A percentile compares a stretch with the other conserved stretches of the same genome.
Evolutionary conservation across 2,888 invertebrate genomes (phyloP).

Genomic region (Ophioninae sp.): DNA sequence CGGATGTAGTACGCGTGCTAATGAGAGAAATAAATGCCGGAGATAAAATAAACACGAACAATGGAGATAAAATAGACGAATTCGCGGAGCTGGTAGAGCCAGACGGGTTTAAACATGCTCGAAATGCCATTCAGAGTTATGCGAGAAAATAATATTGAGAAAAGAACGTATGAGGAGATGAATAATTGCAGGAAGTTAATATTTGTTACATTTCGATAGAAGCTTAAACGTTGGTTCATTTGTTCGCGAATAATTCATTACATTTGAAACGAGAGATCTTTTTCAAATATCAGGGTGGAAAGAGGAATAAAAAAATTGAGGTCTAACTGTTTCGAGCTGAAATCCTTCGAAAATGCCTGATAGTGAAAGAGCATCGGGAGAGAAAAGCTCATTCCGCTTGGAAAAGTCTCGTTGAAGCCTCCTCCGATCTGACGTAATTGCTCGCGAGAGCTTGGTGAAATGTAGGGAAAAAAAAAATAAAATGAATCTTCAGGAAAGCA

Average conservation of each 20-base stretch:
- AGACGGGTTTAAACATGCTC: conserved; percentile 48
- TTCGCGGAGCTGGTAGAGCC: conserved; percentile 26
- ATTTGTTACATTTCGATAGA: conserved; percentile 11
- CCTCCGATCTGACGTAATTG: conserved; percentile 51
- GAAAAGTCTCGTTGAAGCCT: conserved; percentile 48
- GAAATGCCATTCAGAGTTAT: conserved; percentile 7
- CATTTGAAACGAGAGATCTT: conserved; percentile 30
- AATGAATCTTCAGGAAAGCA: conserved; percentile 32
- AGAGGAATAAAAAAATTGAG: conserved; percentile 19
- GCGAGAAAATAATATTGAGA: conserved; percentile 41
- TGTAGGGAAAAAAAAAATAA: conserved; percentile 24
- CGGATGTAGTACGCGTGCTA: conserved; percentile 54
- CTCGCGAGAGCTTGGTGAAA: conserved; percentile 57
- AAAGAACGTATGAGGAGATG: conserved; percentile 23
- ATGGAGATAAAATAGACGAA: conserved; percentile 29
- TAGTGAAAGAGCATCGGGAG: conserved; percentile 3
- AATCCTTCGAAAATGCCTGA: conserved; percentile 33
- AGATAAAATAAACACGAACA: conserved; percentile 8
- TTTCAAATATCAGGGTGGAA: conserved; percentile 27
- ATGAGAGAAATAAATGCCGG: conserved; percentile 20
- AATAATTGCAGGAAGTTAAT: not conserved
- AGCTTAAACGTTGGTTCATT: conserved; percentile 7
- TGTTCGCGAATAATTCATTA: conserved; percentile 43
- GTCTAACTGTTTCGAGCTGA: conserved; percentile 39
- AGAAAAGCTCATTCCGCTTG: conserved; percentile 42